phyloP scores from a whole-genome alignment of 2,888 invertebrate species.

The Drosophila subsilvestris region DNA sequence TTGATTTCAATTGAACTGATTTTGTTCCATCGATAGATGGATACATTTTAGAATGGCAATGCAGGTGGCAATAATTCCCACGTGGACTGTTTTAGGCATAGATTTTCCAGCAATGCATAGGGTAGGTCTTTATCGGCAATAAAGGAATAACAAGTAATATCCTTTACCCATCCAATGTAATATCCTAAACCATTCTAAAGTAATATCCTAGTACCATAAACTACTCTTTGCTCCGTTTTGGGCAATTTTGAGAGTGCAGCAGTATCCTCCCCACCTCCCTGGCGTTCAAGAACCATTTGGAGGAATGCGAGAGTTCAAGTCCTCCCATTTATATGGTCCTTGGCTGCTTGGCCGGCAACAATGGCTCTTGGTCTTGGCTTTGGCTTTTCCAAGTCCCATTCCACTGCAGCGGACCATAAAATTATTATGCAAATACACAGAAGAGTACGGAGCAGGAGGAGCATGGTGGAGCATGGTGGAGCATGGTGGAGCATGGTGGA shows the following conservation, averaged over 20 bases:
- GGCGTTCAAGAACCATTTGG: not conserved
- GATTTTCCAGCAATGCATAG: no score
- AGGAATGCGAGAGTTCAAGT: conserved; percentile 10
- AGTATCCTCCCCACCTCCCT: not conserved
- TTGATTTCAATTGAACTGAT: no score
- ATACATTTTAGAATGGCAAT: no score
- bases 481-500: no score
- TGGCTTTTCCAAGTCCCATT: conserved; percentile 63
- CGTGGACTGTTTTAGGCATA: no score
- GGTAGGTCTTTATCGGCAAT: not conserved
- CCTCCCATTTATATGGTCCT: conserved; percentile 61
- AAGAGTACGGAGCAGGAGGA: not conserved
- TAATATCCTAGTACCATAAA: not conserved
- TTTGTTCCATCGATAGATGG: no score
- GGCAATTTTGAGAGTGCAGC: not conserved
- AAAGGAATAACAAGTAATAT: not conserved
- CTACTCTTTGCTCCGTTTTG: not conserved
- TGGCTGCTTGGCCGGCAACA: conserved; percentile 59
- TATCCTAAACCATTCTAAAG: not conserved
- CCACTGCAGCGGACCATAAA: conserved; percentile 76
- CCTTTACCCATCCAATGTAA: not conserved
- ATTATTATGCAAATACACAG: conserved; percentile 73
- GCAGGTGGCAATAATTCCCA: no score
- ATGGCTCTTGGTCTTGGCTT: conserved; percentile 52
- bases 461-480: no score